phyloP scores from a whole-genome alignment of 1,140 invertebrate species.

The Cydia amplana region DNA sequence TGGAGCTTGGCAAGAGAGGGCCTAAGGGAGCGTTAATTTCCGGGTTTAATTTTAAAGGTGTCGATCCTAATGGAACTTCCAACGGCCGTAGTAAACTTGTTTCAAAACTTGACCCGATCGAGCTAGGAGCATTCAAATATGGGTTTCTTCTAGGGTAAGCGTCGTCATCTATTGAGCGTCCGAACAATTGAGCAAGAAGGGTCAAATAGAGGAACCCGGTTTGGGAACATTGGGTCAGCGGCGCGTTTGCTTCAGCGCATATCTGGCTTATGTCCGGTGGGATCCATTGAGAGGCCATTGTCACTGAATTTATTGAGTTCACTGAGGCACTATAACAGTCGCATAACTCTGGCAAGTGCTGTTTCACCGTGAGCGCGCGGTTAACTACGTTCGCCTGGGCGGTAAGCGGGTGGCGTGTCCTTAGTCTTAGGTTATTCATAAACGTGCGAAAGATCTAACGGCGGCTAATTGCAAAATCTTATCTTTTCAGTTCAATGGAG shows the following conservation, averaged over 20 bases:
- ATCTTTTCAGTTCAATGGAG: neutral
- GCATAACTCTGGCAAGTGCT: conserved; percentile 13
- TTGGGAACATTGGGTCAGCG: conserved; percentile 80
- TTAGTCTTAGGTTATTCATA: conserved; percentile 15
- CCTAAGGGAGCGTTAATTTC: conserved; percentile 25
- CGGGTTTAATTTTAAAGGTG: conserved; percentile 25
- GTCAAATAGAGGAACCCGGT: conserved; percentile 80
- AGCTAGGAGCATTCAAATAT: conserved; percentile 32
- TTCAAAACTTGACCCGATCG: neutral
- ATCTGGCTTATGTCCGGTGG: conserved; percentile 79
- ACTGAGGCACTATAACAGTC: neutral
- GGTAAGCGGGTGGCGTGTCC: conserved; percentile 5
- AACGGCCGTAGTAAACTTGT: neutral
- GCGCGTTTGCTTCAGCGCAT: conserved; percentile 75
- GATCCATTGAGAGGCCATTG: conserved; percentile 69
- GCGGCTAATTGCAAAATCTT: conserved; percentile 17
- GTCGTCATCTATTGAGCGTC: conserved; percentile 66
- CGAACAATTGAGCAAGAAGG: conserved; percentile 80
- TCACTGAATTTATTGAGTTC: conserved; percentile 36
- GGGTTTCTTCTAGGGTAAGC: conserved; percentile 48
- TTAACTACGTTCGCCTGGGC: neutral
- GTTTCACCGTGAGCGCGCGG: neutral
- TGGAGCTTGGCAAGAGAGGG: neutral
- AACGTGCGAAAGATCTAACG: conserved; percentile 13
- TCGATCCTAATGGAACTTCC: conserved; percentile 15